Base-by-base conservation (phyloP, 2,888 invertebrate genomes). In the Aricia artaxerxes region DNA sequence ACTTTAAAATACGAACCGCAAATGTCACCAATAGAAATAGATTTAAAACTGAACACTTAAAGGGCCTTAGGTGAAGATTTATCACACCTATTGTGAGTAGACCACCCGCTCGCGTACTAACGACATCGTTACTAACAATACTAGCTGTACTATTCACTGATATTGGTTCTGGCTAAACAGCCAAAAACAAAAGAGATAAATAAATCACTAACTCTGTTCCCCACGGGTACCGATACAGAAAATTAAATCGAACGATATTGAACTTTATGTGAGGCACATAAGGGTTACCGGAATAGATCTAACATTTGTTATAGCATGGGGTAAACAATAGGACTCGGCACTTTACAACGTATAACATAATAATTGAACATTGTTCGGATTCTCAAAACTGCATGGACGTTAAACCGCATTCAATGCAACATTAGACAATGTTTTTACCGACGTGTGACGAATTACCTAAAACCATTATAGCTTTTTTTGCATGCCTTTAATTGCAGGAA, bases 81-180 rank as follows among this genome's bases (percentile, higher is more conserved):
- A 93, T 93, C 87, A 89, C 87, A 86, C 88, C 91, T 89, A 92
- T 93, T 89, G 92, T 93, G 93, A 92, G 89, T 92, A 88, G 93
- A 91, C 94, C 94, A 94, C 94, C 94, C 93, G 93, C 89, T 83
- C 87, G 90, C 91, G 87, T 90, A 91, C 94, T 94, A 94, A 94
- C 93, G 93, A 94, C 88, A 91, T 93, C 92, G 87, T 93, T 86
- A 86, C 86, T 90, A 88, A 94, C 93, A 94, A 94, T 93, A 90
- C 92, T 87, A 86, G 87, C 87, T 84, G 87, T 87, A 94, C 93
- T 92, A 93, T 94, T 89, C 88, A 91, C 92, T 91, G 92, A 92
- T 90, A 91, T 90, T 86, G 86, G 87, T 86, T 87, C 88, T 87
- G 87, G 87, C 90, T 91, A 92, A 94, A 93, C 90, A 93, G 87